Evolutionary conservation across 1,140 invertebrate species (phyloP).

Genomic region (Brachionus sp.): DNA sequence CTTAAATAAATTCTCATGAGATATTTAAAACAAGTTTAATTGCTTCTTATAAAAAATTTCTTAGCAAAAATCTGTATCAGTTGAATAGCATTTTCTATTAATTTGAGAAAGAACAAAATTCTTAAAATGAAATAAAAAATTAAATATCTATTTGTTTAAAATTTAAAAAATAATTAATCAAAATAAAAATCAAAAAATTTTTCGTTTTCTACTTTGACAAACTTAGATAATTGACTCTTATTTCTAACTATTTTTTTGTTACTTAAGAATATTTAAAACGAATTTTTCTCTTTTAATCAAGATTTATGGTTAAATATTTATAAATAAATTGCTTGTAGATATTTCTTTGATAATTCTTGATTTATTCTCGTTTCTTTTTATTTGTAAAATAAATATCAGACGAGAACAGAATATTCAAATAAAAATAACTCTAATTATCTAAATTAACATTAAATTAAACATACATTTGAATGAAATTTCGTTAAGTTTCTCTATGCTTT

Average conservation of each 20-base stretch:
- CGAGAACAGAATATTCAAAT: conserved; percentile 6
- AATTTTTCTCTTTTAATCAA: neutral
- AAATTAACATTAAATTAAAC: neutral
- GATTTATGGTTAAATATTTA: neutral
- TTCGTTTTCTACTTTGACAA: neutral
- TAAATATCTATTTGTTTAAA: neutral
- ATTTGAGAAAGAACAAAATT: neutral
- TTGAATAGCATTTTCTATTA: neutral
- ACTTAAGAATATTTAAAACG: neutral
- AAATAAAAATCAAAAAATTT: neutral
- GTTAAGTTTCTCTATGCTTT: neutral
- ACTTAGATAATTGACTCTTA: neutral
- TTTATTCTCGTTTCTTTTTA: neutral
- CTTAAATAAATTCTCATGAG: neutral
- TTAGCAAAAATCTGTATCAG: too few species aligned
- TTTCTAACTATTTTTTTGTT: neutral
- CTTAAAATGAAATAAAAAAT: neutral
- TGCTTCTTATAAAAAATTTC: neutral
- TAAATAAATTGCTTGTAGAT: neutral
- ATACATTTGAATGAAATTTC: neutral
- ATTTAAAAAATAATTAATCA: neutral
- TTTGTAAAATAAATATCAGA: neutral
- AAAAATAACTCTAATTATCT: neutral
- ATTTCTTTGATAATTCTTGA: neutral
- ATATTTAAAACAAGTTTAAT: neutral